Percentiles rank a stretch among this genome's conserved stretches.
phyloP scores from a whole-genome alignment of 1,140 invertebrate genomes.

The Apocrypta bakeri region DNA sequence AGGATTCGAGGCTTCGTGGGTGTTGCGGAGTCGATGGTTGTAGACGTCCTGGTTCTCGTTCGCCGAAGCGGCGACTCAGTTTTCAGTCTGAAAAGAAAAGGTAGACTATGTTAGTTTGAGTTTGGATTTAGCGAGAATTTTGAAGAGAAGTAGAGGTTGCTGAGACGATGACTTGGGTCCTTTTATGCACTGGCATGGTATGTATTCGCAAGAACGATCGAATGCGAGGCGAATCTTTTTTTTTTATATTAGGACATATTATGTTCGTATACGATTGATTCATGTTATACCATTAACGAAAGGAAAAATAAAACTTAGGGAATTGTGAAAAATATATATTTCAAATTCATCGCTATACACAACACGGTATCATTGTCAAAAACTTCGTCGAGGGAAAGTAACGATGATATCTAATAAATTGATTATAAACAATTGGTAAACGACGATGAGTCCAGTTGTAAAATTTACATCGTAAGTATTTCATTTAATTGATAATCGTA shows the following conservation, averaged over 20 bases:
- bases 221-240: no score
- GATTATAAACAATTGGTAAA: no score
- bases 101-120: conserved; percentile 2
- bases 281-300: not conserved
- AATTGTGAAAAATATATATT: conserved; percentile 39
- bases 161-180: not conserved
- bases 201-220: not conserved
- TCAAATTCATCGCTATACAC: conserved; percentile 39
- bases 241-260: no score
- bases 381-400: not conserved
- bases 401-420: not conserved
- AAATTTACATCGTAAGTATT: no score
- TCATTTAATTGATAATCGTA: no score
- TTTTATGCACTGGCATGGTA: not conserved
- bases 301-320: not conserved
- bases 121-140: not conserved
- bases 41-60: not conserved
- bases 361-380: conserved; percentile 18
- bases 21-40: not conserved
- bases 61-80: not conserved
- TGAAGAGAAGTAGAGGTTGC: not conserved
- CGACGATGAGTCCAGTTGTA: no score
- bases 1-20: not conserved
- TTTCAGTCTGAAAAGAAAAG: conserved; percentile 38
- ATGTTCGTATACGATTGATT: no score